Conservation (phyloP, 2,113 vertebrate genomes). For the Sclerurus mexicanus region DNA sequence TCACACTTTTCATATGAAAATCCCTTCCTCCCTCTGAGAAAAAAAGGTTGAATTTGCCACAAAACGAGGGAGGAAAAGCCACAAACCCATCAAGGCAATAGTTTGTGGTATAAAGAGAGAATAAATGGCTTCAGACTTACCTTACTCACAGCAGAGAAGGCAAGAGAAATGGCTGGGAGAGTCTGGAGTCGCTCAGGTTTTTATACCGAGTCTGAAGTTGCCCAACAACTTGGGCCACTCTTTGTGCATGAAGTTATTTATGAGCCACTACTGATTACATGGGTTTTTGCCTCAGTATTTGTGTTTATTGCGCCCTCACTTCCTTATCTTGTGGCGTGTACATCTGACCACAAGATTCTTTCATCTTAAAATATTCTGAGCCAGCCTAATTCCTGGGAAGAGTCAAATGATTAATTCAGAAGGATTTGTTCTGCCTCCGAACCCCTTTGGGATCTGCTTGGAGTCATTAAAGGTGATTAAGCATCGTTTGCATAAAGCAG, state of each 20-base stretch:
- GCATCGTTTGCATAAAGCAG: background rate
- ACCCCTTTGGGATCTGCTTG: background rate
- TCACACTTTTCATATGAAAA: background rate
- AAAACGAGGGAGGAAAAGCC: background rate
- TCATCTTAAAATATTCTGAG: slow-evolving; percentile 32
- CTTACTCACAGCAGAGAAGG: background rate
- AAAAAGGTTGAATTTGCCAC: background rate
- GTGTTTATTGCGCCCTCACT: background rate
- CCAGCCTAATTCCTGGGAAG: background rate
- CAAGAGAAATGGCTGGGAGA: background rate
- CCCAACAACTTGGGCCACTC: background rate
- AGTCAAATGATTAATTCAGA: slow-evolving; percentile 23
- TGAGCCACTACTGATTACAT: slow-evolving; percentile 20
- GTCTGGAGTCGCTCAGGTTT: background rate
- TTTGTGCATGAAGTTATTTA: slow-evolving; percentile 19
- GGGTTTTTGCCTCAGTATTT: background rate
- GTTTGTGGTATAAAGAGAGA: background rate
- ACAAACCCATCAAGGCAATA: background rate
- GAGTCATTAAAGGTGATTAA: slow-evolving; percentile 17
- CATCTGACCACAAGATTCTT: slow-evolving; percentile 41
- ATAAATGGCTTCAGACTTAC: background rate
- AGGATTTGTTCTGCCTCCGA: background rate
- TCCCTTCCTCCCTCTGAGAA: background rate
- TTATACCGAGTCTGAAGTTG: background rate
- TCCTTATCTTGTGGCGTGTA: slow-evolving; percentile 51